These are phyloP conservation scores for Rhynchotus rufescens DNA, from an alignment of 2,797 vertebrate species.

Conservation along the genomic window DNA sequence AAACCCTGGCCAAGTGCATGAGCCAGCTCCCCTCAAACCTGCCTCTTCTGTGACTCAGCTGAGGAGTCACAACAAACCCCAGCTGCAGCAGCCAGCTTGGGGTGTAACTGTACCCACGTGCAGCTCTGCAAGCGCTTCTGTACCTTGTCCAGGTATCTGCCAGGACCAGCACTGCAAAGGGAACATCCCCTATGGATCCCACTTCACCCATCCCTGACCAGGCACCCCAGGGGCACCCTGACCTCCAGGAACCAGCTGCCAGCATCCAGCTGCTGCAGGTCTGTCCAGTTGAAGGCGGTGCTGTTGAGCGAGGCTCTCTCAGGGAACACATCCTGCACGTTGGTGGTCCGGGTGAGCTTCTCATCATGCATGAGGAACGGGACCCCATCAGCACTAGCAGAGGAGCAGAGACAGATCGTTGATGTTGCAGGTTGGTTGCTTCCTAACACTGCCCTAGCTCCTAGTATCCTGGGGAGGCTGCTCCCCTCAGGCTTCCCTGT, in stretches of 20 bases:
- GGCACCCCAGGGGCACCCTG: slow-evolving; percentile 40
- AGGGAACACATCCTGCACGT: slow-evolving; percentile 81
- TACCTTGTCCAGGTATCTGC: neutral
- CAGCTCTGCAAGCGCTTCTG: neutral
- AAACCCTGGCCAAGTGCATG: neutral
- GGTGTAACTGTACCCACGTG: neutral
- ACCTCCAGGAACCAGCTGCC: slow-evolving; percentile 94
- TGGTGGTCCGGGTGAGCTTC: slow-evolving; percentile 87
- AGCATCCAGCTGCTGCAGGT: slow-evolving; percentile 87
- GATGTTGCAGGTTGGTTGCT: neutral
- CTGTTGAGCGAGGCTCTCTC: slow-evolving; percentile 44
- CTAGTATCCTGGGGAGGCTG: neutral
- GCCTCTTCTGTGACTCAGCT: neutral
- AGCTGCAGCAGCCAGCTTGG: neutral
- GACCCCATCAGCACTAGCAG: slow-evolving; percentile 82
- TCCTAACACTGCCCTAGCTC: neutral
- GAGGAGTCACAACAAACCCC: slow-evolving; percentile 20
- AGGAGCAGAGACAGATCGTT: neutral
- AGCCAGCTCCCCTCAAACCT: neutral
- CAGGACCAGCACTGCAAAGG: neutral
- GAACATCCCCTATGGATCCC: neutral
- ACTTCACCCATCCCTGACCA: neutral
- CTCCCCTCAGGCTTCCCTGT: neutral
- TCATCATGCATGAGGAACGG: slow-evolving; percentile 95
- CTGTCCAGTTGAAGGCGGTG: slow-evolving; percentile 81